Conservation (phyloP, 2,797 vertebrate species). For the Eurystomus glaucurus region DNA sequence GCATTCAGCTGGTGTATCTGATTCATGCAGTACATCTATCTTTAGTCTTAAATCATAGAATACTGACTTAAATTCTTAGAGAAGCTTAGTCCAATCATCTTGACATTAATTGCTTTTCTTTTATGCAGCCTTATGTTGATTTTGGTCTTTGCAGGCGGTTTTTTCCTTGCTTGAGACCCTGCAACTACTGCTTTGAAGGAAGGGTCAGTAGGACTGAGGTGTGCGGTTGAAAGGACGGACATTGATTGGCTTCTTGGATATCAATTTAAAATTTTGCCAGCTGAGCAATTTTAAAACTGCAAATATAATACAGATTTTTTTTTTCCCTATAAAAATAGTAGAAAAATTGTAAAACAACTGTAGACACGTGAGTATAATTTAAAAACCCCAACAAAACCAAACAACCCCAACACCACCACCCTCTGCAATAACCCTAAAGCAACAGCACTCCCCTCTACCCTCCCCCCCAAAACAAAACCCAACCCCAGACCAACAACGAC, state of each 20-base stretch:
- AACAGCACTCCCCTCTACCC: background rate
- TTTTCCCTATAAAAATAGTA: background rate
- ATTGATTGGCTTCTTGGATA: background rate
- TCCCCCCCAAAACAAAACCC: background rate
- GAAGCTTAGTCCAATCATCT: constrained; percentile 54
- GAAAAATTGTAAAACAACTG: background rate
- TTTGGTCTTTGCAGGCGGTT: constrained; percentile 16
- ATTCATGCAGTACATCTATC: constrained; percentile 57
- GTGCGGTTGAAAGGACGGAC: background rate
- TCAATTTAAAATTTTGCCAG: background rate
- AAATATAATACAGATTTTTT: background rate
- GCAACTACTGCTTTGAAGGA: background rate
- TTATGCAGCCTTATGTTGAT: background rate
- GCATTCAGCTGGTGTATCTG: constrained; percentile 45
- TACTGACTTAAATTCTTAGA: constrained; percentile 30
- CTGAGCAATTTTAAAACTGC: background rate
- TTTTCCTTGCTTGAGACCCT: background rate
- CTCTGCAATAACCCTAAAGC: background rate
- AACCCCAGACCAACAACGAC: no score
- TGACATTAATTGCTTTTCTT: constrained; percentile 67
- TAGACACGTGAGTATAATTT: background rate
- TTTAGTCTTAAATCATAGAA: constrained; percentile 56
- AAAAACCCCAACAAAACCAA: background rate
- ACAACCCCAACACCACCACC: fast-evolving
- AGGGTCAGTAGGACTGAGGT: background rate